Base-by-base conservation (phyloP, 1,140 invertebrate species). In the Drosophila oshimai region DNA sequence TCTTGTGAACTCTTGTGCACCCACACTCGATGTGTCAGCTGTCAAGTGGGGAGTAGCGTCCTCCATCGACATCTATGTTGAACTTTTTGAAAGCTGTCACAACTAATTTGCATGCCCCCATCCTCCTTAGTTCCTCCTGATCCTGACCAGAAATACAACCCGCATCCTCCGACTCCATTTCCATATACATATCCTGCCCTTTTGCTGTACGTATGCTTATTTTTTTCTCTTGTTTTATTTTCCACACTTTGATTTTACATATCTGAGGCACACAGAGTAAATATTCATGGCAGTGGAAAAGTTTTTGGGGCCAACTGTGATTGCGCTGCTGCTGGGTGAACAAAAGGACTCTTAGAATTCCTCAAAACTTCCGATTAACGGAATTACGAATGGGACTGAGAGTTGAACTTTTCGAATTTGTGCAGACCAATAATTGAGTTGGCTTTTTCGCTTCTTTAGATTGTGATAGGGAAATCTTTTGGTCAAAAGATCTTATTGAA, bases 81-180 rank as follows among this genome's bases (percentile, higher is more conserved):
- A 75, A 73, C 77, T 86, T 87, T 86, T 77, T 74, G 83, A 86
- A 77, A 86, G 81, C 81, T 86, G 81, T 87, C 81, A 87, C 81
- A 86, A 86, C 81, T 86, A 87, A 86, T 86, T 86, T 86, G 81
- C 81, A 86, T 86, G 83, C 39, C 42, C 22, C 41, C 41, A 13
- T 2, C 3, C 9, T 15, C 36, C 36, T 10, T 18, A 28, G 22
- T 36, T n/a, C 33, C 28, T 13, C 10, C 20, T 9, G 17, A 12
- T 20, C 26, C 37, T 31, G 17, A 31, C 26, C 33, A 50, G 17
- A n/a, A n/a, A n/a, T n/a, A n/a, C n/a, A n/a, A n/a, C n/a, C n/a
- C n/a, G 13, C 12, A n/a, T 41, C 18, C 31, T 55, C 51, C 4
- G 7, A 3, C 0, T n/a, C 18, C 15, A 13, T 29, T 42, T 33